Conservation (phyloP, 92 coral and sea anemone genomes). For the Epizoanthus scotinus region DNA sequence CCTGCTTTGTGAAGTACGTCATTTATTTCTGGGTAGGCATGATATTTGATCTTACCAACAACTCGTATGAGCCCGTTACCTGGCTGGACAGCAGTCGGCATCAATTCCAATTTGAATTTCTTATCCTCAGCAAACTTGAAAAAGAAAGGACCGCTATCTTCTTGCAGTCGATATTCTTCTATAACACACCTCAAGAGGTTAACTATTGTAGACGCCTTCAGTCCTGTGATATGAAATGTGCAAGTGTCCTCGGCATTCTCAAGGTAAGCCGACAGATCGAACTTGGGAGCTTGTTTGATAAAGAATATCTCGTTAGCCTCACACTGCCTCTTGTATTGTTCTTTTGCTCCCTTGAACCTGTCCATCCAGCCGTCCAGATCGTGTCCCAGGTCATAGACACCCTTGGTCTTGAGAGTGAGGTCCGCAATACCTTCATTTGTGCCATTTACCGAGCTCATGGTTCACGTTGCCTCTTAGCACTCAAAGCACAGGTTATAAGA, state of each 20-base stretch:
- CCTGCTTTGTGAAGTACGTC: constrained; percentile 65
- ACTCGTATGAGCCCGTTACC: constrained; percentile 83
- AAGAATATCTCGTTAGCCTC: constrained; percentile 81
- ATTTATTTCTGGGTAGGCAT: constrained; percentile 73
- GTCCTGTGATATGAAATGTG: constrained; percentile 60
- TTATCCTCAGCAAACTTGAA: constrained; percentile 87
- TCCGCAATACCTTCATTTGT: background rate
- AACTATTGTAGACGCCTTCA: constrained; percentile 66
- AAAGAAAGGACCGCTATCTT: constrained; percentile 66
- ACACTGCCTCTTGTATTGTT: constrained; percentile 72
- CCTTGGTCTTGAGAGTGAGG: constrained; percentile 32
- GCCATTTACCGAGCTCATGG: constrained; percentile 1
- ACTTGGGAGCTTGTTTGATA: constrained; percentile 27
- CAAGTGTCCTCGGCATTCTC: constrained; percentile 45
- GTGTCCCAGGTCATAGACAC: constrained; percentile 21
- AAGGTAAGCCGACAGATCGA: constrained; percentile 43
- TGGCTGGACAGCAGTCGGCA: constrained; percentile 81
- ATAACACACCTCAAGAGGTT: constrained; percentile 75
- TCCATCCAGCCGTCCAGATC: constrained; percentile 71
- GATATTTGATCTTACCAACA: constrained; percentile 77
- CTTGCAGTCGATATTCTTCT: constrained; percentile 60
- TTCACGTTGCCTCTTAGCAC: background rate
- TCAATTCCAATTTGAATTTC: constrained; percentile 74
- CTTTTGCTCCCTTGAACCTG: constrained; percentile 71
- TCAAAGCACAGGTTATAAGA: background rate